phyloP scores from a whole-genome alignment of 1,140 invertebrate species.

The Adelges cooleyi region DNA sequence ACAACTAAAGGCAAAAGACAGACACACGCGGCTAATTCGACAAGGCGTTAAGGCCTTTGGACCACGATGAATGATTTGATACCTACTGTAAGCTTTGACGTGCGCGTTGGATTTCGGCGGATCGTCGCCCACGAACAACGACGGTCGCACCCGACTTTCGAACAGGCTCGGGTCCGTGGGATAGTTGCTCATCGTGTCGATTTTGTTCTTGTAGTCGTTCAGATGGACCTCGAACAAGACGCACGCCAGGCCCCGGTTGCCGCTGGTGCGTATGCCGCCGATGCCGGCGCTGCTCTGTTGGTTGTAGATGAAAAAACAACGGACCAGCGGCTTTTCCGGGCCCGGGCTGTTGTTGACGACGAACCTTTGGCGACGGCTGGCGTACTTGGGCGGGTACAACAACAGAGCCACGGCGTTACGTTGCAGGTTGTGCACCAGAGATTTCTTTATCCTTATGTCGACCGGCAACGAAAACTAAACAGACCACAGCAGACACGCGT shows the following conservation, averaged over 20 bases:
- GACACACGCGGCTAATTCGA: no score
- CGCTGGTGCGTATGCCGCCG: background rate
- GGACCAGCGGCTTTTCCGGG: background rate
- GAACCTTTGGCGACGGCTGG: background rate
- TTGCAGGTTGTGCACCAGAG: background rate
- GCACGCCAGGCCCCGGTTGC: conserved; percentile 4
- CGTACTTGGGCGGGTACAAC: conserved; percentile 2
- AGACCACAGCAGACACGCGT: no score
- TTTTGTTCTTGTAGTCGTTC: background rate
- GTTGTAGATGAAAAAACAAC: conserved; percentile 11
- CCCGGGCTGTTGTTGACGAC: background rate
- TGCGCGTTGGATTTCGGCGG: background rate
- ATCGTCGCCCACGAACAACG: background rate
- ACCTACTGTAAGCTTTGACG: background rate
- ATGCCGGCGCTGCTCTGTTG: background rate
- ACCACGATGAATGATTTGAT: no score
- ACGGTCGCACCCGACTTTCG: background rate
- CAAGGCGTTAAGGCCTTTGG: no score
- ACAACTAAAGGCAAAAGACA: no score
- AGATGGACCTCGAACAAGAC: conserved; percentile 6
- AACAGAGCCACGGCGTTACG: background rate
- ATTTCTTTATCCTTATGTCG: conserved; percentile 1
- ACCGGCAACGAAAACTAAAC: conserved; percentile 7
- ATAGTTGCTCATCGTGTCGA: background rate
- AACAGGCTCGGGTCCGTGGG: background rate